Percentiles rank a stretch among this genome's conserved stretches.
phyloP scores from a whole-genome alignment of 2,888 invertebrate genomes.

The Clitarchus hookeri region DNA sequence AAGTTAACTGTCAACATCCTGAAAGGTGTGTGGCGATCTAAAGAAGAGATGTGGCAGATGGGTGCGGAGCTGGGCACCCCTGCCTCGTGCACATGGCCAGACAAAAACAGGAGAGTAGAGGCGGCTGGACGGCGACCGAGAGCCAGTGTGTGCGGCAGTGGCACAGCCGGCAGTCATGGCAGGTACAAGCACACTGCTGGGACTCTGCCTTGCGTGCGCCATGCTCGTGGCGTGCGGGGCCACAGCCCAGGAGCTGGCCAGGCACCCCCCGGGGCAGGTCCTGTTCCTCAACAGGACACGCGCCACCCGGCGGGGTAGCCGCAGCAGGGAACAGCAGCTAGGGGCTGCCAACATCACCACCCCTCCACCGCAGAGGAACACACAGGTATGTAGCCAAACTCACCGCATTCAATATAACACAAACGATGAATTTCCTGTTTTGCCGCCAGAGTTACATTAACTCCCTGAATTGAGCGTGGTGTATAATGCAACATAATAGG shows the following conservation, averaged over 20 bases:
- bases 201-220: background rate
- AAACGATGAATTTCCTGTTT: too few relatives aligned
- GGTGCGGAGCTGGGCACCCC: background rate
- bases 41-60: too few relatives aligned
- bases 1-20: too few relatives aligned
- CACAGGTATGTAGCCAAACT: background rate
- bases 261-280: background rate
- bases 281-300: background rate
- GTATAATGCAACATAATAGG: too few relatives aligned
- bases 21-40: too few relatives aligned
- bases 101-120: background rate
- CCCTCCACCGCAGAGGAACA: too few relatives aligned
- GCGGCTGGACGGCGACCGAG: too few relatives aligned
- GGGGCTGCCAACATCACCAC: background rate
- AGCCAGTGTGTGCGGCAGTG: background rate
- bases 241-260: background rate
- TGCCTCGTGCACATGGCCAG: background rate
- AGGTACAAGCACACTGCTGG: background rate
- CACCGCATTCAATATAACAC: background rate
- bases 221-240: background rate
- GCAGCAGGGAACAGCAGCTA: background rate
- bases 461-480: too few relatives aligned
- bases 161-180: background rate
- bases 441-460: too few relatives aligned
- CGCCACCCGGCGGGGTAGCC: background rate